Evolutionary conservation across 2,888 invertebrate genomes (phyloP).

Genomic region (Mimachlamys varia): DNA sequence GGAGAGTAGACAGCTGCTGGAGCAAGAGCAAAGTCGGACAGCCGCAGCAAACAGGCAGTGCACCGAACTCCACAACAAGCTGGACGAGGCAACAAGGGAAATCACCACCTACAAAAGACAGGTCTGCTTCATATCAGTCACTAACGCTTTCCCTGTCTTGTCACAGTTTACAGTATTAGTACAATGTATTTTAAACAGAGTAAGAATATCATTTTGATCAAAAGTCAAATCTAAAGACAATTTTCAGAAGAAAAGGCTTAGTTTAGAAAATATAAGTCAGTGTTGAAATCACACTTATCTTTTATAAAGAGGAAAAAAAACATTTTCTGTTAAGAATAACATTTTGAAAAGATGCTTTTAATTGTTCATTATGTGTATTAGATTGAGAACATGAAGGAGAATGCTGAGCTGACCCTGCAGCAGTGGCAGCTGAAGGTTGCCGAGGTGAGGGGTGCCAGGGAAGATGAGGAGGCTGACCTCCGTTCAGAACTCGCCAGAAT

Average conservation of each 20-base stretch:
- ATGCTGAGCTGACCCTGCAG: conserved; percentile 42
- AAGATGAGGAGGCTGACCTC: conserved; percentile 28
- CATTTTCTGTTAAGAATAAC: no score
- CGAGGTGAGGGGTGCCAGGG: conserved; percentile 50
- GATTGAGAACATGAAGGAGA: conserved; percentile 45
- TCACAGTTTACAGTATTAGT: no score
- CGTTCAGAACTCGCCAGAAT: conserved; percentile 36
- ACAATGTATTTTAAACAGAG: no score
- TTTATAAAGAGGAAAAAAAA: no score
- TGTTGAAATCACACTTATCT: no score
- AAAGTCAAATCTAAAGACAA: no score
- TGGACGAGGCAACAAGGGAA: conserved; percentile 54
- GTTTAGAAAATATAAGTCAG: no score
- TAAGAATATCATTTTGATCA: no score
- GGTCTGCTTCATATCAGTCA: conserved; percentile 49
- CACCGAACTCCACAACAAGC: conserved; percentile 32
- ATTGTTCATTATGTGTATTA: not conserved
- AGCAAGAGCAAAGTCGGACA: conserved; percentile 43
- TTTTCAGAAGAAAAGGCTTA: no score
- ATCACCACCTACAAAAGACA: conserved; percentile 64
- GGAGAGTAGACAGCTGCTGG: conserved; percentile 46
- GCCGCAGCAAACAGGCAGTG: conserved; percentile 32
- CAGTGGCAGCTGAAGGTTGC: conserved; percentile 58
- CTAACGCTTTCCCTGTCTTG: not conserved
- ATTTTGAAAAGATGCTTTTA: not conserved